Evolutionary conservation across 2,888 invertebrate genomes (phyloP).

Genomic region (Hymenopus coronatus): DNA sequence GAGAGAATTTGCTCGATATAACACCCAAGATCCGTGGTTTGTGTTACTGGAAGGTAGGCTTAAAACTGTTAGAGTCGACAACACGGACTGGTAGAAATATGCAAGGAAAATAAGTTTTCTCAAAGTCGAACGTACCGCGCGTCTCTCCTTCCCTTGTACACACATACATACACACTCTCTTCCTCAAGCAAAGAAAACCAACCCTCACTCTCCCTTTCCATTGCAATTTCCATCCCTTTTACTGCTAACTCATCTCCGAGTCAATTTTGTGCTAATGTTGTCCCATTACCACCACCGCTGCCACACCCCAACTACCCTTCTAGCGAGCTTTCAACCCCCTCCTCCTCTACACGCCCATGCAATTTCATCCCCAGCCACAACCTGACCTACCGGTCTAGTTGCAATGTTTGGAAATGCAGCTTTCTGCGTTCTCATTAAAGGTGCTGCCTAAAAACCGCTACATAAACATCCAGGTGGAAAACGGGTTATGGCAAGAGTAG

Average conservation of each 20-base stretch:
- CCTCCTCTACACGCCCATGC: conserved; percentile 17
- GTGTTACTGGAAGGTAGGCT: not conserved
- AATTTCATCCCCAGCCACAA: conserved; percentile 2
- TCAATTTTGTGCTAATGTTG: conserved; percentile 30
- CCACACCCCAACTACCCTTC: not conserved
- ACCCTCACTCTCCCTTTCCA: conserved; percentile 9
- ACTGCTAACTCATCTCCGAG: conserved; percentile 25
- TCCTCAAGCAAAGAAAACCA: conserved; percentile 15
- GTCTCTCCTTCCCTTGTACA: not conserved
- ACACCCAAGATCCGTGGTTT: not conserved
- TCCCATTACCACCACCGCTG: conserved; percentile 24
- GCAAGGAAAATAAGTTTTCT: conserved; percentile 15
- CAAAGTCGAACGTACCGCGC: conserved; percentile 3
- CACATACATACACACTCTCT: not conserved
- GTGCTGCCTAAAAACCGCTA: not conserved
- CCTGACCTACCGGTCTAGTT: not conserved
- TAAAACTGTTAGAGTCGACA: not conserved
- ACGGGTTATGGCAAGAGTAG: not conserved
- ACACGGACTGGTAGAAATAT: not conserved
- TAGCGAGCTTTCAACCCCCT: not conserved
- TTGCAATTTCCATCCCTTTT: conserved; percentile 22
- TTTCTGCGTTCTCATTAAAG: not conserved
- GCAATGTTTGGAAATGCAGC: not conserved
- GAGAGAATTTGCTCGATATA: too few species aligned
- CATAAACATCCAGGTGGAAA: not conserved